Conservation (phyloP, 2,888 invertebrate genomes). For the Osedax frankpressi region DNA sequence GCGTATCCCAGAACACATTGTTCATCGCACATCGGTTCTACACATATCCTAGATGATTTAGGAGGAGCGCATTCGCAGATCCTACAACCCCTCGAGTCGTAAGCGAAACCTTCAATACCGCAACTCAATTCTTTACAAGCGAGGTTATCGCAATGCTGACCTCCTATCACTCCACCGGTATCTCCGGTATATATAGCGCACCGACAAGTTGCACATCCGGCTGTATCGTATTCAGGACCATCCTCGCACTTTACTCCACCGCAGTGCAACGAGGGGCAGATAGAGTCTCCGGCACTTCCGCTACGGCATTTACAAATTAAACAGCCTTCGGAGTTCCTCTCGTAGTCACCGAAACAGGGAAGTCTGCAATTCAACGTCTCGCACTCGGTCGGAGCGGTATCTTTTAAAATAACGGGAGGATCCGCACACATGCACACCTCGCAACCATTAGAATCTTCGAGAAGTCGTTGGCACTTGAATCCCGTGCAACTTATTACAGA, state of each 20-base stretch:
- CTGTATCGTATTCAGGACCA: neutral
- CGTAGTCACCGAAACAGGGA: neutral
- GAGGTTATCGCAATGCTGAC: neutral
- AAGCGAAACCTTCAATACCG: conserved; percentile 15
- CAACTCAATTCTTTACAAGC: too few relatives aligned
- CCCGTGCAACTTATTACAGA: neutral
- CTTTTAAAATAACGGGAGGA: neutral
- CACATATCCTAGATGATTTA: conserved; percentile 2
- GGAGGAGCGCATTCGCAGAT: conserved; percentile 18
- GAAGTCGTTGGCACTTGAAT: neutral
- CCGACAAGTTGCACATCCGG: neutral
- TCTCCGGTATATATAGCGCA: neutral
- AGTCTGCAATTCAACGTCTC: neutral
- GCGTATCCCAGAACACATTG: conserved; percentile 23
- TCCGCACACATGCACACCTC: neutral
- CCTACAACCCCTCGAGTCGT: conserved; percentile 15
- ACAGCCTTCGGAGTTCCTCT: neutral
- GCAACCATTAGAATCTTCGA: neutral
- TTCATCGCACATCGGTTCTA: conserved; percentile 19
- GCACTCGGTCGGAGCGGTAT: neutral
- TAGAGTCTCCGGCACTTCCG: neutral
- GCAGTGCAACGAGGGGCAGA: neutral
- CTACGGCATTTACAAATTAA: neutral
- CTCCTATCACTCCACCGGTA: neutral
- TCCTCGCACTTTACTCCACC: neutral